Conservation (phyloP, 2,797 vertebrate genomes). For the Pseudochaenichthys georgianus region DNA sequence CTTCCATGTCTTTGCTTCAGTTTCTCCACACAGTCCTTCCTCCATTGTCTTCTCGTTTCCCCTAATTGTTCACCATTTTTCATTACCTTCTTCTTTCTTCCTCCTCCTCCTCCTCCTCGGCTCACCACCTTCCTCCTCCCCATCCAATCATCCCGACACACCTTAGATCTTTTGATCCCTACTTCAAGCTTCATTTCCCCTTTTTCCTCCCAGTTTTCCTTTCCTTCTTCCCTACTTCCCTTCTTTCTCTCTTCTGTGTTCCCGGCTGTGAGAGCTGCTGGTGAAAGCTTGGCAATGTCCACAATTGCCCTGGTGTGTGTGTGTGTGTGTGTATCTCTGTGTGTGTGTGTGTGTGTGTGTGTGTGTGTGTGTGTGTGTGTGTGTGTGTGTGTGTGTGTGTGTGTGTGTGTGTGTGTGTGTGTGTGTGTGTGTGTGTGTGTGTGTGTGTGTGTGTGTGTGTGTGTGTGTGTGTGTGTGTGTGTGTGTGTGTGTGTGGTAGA, state of each 20-base stretch:
- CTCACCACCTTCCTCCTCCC: slow-evolving; percentile 13
- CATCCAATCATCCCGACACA: background rate
- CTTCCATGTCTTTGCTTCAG: background rate
- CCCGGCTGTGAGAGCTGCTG: slow-evolving; percentile 67
- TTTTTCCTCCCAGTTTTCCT: background rate
- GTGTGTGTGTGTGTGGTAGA: background rate
- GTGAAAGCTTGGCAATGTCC: slow-evolving; percentile 62
- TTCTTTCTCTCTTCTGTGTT: slow-evolving; percentile 29
- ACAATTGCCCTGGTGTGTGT: too few species aligned
- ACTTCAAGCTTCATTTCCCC: slow-evolving; percentile 25
- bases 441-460: slow-evolving; percentile 24
- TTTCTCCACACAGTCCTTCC: background rate
- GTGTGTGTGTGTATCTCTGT: slow-evolving; percentile 12
- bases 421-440: slow-evolving; percentile 4
- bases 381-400: background rate
- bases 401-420: too few species aligned
- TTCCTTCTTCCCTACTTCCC: background rate
- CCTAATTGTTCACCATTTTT: slow-evolving; percentile 9
- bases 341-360: slow-evolving; percentile 20
- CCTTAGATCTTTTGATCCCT: slow-evolving; percentile 30
- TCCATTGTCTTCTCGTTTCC: background rate
- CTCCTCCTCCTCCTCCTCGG: background rate
- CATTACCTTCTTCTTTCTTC: background rate
- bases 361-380: slow-evolving; percentile 16
- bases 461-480: slow-evolving; percentile 8